These are phyloP conservation scores for Rhynchopsitta pachyrhyncha DNA, from an alignment of 2,113 vertebrate species.

Conservation along the genomic window DNA sequence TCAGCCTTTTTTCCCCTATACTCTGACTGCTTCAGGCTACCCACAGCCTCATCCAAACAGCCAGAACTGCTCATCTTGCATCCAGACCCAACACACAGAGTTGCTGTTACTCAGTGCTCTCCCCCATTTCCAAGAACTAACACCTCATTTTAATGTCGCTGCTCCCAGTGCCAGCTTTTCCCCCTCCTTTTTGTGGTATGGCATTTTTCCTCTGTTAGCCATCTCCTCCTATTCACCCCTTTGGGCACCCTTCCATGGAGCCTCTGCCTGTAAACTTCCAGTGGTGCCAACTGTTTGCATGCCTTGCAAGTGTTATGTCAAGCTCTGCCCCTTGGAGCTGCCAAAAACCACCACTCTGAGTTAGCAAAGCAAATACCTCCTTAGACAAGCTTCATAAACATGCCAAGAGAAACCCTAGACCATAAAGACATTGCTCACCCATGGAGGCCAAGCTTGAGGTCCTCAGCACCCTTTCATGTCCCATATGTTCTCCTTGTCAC, in stretches of 20 bases:
- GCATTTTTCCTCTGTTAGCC: neutral
- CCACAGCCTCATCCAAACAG: neutral
- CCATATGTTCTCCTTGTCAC: neutral
- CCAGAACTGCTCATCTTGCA: neutral
- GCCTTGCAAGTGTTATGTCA: neutral
- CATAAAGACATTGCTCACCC: neutral
- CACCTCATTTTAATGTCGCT: neutral
- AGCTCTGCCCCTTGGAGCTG: neutral
- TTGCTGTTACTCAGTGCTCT: neutral
- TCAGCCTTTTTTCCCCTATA: neutral
- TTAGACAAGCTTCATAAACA: slow-evolving; percentile 23
- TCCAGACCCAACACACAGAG: neutral
- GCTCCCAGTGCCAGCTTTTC: neutral
- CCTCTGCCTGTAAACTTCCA: neutral
- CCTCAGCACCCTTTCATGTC: neutral
- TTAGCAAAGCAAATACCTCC: slow-evolving; percentile 28
- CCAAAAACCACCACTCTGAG: neutral
- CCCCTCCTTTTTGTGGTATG: neutral
- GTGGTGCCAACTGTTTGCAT: slow-evolving; percentile 10
- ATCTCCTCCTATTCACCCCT: neutral
- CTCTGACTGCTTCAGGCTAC: neutral
- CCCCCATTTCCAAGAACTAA: neutral
- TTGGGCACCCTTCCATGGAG: neutral
- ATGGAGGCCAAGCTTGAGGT: neutral
- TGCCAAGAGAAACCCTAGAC: neutral